phyloP scores from a whole-genome alignment of 2,888 invertebrate genomes.

The Bombylius discolor region DNA sequence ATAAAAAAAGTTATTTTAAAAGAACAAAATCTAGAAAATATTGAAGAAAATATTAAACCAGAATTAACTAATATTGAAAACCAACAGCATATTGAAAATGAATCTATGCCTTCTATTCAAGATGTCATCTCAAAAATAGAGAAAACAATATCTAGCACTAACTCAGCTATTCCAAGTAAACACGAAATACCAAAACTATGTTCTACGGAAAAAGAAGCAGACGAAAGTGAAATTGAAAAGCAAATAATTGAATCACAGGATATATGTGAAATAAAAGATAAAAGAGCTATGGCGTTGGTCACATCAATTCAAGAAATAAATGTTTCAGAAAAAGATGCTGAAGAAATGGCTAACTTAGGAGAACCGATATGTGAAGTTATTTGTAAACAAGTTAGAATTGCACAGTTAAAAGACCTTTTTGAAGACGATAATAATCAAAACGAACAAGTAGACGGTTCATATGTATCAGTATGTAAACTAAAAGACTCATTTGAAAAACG shows the following conservation, averaged over 20 bases:
- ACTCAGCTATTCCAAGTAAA: neutral
- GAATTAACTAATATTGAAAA: no score
- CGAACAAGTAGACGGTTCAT: no score
- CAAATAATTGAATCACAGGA: slow-evolving; percentile 9
- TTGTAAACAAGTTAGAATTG: slow-evolving; percentile 11
- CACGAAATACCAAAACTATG: neutral
- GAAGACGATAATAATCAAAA: slow-evolving; percentile 15
- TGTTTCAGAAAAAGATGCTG: neutral
- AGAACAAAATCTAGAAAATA: no score
- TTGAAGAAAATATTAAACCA: no score
- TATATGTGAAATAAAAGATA: slow-evolving; percentile 2
- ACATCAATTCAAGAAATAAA: neutral
- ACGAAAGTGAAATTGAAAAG: slow-evolving; percentile 8
- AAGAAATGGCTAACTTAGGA: slow-evolving; percentile 6
- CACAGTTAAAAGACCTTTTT: slow-evolving; percentile 9
- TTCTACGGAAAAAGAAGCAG: neutral
- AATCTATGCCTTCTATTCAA: slow-evolving; percentile 24
- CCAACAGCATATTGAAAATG: slow-evolving; percentile 2
- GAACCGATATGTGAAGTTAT: slow-evolving; percentile 16
- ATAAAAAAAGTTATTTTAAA: no score
- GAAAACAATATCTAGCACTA: slow-evolving; percentile 21
- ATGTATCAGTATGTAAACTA: neutral
- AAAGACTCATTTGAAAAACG: neutral
- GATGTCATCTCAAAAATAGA: slow-evolving; percentile 28
- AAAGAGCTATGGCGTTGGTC: slow-evolving; percentile 1